phyloP scores from a whole-genome alignment of 2,888 invertebrate genomes.

The Cantharis rufa region DNA sequence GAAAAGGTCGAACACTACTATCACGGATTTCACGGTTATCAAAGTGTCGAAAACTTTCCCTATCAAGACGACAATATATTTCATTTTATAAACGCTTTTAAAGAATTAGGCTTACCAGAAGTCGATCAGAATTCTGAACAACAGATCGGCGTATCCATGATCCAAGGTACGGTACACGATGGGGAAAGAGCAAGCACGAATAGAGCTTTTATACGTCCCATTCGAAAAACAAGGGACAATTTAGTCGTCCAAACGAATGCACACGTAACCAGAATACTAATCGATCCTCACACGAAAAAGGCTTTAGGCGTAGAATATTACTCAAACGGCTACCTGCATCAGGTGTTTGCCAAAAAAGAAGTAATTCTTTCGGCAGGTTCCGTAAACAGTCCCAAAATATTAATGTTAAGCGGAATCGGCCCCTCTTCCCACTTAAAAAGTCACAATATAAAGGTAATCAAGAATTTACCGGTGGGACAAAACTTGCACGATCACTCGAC shows the following conservation, averaged over 20 bases:
- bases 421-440: constrained; percentile 60
- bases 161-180: constrained; percentile 65
- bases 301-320: constrained; percentile 61
- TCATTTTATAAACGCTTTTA: constrained; percentile 63
- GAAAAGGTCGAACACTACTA: constrained; percentile 59
- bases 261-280: constrained; percentile 62
- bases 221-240: constrained; percentile 60
- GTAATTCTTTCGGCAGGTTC: constrained; percentile 65
- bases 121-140: constrained; percentile 62
- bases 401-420: constrained; percentile 71
- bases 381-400: constrained; percentile 66
- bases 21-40: constrained; percentile 66
- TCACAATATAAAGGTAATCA: constrained; percentile 61
- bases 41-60: constrained; percentile 67
- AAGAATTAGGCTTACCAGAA: constrained; percentile 64
- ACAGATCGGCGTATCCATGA: constrained; percentile 65
- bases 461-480: constrained; percentile 70
- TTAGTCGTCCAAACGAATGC: constrained; percentile 60
- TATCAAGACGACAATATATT: constrained; percentile 64
- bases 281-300: constrained; percentile 60
- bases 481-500: constrained; percentile 79
- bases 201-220: constrained; percentile 68
- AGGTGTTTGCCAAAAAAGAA: constrained; percentile 62
- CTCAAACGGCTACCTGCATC: constrained; percentile 55
- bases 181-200: constrained; percentile 68